Conservation (phyloP, 2,113 vertebrate genomes). For the Atractosteus spatula region DNA sequence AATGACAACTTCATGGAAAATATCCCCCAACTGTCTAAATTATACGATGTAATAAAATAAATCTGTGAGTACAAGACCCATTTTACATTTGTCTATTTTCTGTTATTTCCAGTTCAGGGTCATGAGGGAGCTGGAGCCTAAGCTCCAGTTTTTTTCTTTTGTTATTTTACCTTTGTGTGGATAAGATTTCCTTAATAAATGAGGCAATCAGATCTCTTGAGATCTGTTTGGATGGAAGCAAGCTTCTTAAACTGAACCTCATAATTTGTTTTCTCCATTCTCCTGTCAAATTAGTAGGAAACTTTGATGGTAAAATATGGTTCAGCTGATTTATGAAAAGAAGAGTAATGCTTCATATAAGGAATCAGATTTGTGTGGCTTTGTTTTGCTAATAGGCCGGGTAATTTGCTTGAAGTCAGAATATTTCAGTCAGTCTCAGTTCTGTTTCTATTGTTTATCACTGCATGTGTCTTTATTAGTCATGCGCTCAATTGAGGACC, state of each 20-base stretch:
- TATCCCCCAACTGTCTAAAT: no score
- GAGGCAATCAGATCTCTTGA: constrained; percentile 6
- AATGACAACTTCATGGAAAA: no score
- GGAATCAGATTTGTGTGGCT: constrained; percentile 7
- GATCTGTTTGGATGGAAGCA: not conserved
- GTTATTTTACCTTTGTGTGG: not conserved
- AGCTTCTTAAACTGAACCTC: not conserved
- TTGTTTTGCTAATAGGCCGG: constrained; percentile 16
- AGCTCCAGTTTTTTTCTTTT: no score
- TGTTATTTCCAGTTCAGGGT: no score
- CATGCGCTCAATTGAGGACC: constrained; percentile 13
- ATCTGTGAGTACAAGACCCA: no score
- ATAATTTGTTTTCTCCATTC: not conserved
- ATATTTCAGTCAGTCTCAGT: constrained; percentile 7
- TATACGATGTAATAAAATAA: no score
- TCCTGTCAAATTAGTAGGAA: not conserved
- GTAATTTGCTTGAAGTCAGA: constrained; percentile 18
- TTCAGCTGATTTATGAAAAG: not conserved
- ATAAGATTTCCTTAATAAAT: not conserved
- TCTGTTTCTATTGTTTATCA: constrained; percentile 16
- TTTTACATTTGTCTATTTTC: no score
- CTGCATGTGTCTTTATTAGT: constrained; percentile 13
- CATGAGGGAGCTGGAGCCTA: no score
- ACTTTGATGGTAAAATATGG: not conserved
- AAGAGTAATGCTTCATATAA: not conserved